These are phyloP conservation scores for Sitobion miscanthi DNA, from an alignment of 1,140 invertebrate genomes.

Conservation along the genomic window DNA sequence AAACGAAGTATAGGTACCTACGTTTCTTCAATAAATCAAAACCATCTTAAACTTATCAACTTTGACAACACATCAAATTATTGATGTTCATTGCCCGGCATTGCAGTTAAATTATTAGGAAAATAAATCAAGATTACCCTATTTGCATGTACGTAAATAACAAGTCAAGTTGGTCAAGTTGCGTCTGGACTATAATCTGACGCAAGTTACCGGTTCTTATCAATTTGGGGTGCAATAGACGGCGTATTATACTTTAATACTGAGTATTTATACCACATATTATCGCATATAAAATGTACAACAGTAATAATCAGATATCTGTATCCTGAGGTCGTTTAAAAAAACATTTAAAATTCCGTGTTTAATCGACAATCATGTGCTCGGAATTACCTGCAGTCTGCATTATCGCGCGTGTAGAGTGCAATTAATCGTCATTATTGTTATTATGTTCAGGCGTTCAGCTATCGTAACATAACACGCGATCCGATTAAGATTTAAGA, in stretches of 20 bases:
- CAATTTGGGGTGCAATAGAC: neutral
- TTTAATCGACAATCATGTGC: neutral
- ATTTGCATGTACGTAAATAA: neutral
- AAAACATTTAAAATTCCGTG: neutral
- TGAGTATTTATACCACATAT: neutral
- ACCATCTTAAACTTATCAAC: neutral
- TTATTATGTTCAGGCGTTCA: neutral
- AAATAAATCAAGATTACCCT: neutral
- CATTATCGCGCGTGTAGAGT: neutral
- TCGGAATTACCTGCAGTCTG: neutral
- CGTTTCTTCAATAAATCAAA: neutral
- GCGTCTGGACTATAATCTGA: neutral
- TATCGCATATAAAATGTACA: neutral
- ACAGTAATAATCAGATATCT: neutral
- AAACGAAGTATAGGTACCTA: too few relatives aligned
- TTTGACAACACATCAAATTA: too few relatives aligned
- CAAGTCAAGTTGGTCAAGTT: neutral
- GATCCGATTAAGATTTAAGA: neutral
- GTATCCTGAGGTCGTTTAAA: neutral
- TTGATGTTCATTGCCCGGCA: neutral
- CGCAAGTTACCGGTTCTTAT: neutral
- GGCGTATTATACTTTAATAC: neutral
- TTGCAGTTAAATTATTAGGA: neutral
- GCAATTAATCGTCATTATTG: neutral
- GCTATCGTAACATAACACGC: neutral